Conservation (phyloP, 2,797 vertebrate genomes). For the Spheniscus humboldti region DNA sequence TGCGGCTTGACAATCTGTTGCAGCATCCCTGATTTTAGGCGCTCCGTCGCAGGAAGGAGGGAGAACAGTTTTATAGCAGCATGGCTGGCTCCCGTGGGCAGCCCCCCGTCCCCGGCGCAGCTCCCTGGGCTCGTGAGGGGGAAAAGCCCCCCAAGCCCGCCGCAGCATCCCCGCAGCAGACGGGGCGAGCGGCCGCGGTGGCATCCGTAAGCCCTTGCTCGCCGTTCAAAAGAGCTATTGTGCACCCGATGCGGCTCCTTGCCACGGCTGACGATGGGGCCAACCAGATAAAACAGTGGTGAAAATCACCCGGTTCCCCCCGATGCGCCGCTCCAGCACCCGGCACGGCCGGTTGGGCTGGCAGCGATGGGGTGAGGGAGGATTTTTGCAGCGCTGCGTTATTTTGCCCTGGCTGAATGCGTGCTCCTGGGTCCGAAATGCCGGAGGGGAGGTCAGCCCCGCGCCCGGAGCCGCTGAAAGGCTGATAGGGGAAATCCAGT, state of each 20-base stretch:
- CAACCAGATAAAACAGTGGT: neutral
- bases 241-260: neutral
- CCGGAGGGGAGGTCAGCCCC: constrained; percentile 56
- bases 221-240: constrained; percentile 30
- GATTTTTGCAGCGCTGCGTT: constrained; percentile 18
- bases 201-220: neutral
- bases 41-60: constrained; percentile 5
- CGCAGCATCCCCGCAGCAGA: neutral
- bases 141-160: neutral
- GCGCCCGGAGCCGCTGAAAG: constrained; percentile 45
- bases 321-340: fast-evolving
- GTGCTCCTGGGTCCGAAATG: constrained; percentile 44
- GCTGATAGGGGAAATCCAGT: constrained; percentile 65
- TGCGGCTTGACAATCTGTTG: constrained; percentile 62
- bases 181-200: neutral
- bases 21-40: constrained; percentile 23
- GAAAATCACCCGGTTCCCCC: neutral
- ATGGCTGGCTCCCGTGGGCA: neutral
- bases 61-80: neutral
- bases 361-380: neutral
- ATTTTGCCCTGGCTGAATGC: constrained; percentile 37
- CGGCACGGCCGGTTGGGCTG: neutral
- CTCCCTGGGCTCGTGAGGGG: neutral
- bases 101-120: neutral
- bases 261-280: neutral